These are phyloP conservation scores for Psix sp. DNA, from an alignment of 1,140 invertebrate species.

Conservation along the genomic window DNA sequence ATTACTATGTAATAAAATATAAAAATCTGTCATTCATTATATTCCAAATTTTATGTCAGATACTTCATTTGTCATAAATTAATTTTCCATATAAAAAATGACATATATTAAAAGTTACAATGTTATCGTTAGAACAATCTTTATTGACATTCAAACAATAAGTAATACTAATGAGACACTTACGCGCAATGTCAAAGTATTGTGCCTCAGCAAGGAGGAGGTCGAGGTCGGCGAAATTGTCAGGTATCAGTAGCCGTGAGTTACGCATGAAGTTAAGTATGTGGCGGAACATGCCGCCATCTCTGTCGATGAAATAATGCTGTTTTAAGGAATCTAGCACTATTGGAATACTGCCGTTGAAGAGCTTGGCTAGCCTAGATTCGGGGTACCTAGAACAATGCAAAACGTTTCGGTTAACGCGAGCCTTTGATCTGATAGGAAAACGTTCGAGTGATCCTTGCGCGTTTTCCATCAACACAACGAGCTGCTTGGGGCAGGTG, in stretches of 20 bases:
- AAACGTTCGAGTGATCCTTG: slow-evolving; percentile 24
- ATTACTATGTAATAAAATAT: too few relatives aligned
- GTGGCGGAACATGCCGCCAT: slow-evolving; percentile 96
- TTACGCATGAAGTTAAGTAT: slow-evolving; percentile 97
- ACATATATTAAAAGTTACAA: too few relatives aligned
- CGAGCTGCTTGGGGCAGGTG: slow-evolving; percentile 63
- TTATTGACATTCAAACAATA: too few relatives aligned
- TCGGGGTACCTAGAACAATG: slow-evolving; percentile 88
- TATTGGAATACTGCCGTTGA: slow-evolving; percentile 97
- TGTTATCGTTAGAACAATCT: too few relatives aligned
- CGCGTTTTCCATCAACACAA: slow-evolving; percentile 45
- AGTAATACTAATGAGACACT: slow-evolving; percentile 71
- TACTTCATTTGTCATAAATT: too few relatives aligned
- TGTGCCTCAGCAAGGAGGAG: slow-evolving; percentile 94
- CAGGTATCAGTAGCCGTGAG: slow-evolving; percentile 89
- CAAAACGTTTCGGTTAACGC: slow-evolving; percentile 8
- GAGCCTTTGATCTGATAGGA: slow-evolving; percentile 15
- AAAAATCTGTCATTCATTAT: too few relatives aligned
- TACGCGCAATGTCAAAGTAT: slow-evolving; percentile 94
- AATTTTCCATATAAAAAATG: too few relatives aligned
- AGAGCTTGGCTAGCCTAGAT: slow-evolving; percentile 93
- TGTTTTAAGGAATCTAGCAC: slow-evolving; percentile 97
- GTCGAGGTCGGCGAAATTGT: slow-evolving; percentile 91
- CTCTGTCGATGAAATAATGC: slow-evolving; percentile 98
- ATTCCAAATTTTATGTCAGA: too few relatives aligned